phyloP scores from a whole-genome alignment of 1,140 invertebrate genomes.

The Scaptomyza graminum region DNA sequence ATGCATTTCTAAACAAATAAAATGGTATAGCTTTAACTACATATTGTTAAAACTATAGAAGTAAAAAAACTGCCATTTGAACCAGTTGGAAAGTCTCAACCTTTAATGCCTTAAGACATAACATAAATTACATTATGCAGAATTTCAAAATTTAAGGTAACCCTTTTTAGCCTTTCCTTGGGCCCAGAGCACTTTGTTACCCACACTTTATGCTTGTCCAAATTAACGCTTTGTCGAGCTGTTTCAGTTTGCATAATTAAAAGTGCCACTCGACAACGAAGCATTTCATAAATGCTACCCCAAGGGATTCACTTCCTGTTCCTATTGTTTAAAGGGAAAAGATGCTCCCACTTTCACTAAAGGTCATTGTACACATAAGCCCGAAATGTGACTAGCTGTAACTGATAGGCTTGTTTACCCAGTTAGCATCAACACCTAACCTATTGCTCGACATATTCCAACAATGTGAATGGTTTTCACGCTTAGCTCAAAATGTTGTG shows the following conservation, averaged over 20 bases:
- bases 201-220: conserved; percentile 27
- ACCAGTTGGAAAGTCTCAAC: background rate
- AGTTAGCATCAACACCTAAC: conserved; percentile 1
- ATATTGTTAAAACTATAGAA: background rate
- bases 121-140: conserved; percentile 31
- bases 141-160: conserved; percentile 21
- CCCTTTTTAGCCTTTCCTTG: conserved; percentile 27
- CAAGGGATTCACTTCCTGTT: background rate
- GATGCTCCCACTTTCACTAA: background rate
- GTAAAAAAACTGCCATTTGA: background rate
- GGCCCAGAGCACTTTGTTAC: conserved; percentile 27
- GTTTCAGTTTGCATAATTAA: conserved; percentile 42
- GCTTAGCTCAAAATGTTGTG: background rate
- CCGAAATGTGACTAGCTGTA: background rate
- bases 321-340: conserved; percentile 1
- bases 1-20: background rate
- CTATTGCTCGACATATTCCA: background rate
- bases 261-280: conserved; percentile 16
- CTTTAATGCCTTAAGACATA: conserved; percentile 8
- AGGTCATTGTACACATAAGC: no score
- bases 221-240: conserved; percentile 23
- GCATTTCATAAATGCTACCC: conserved; percentile 6
- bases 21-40: background rate
- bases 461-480: background rate
- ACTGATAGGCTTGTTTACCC: conserved; percentile 19